Percentiles rank a stretch among this genome's conserved stretches.
Evolutionary conservation across 2,113 vertebrate species (phyloP).

Genomic region (Pimephales promelas): DNA sequence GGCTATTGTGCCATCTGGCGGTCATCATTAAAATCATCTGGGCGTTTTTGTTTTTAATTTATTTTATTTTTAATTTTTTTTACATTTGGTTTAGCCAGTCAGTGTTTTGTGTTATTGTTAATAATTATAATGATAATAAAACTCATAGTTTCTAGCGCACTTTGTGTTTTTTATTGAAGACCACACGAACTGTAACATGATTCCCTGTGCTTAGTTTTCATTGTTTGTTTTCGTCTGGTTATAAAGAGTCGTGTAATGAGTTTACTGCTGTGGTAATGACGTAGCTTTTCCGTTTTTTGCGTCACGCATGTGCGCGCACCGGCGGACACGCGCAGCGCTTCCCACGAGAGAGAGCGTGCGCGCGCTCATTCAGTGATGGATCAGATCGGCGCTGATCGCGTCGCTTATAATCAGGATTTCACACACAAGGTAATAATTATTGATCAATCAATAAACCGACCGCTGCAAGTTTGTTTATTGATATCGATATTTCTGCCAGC

Average conservation of each 20-base stretch:
- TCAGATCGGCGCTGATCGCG: conserved; percentile 30
- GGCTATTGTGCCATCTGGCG: conserved; percentile 48
- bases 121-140: neutral
- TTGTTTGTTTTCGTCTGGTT: neutral
- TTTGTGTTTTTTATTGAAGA: neutral
- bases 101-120: neutral
- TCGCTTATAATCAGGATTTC: conserved; percentile 51
- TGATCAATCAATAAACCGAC: neutral
- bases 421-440: conserved; percentile 52
- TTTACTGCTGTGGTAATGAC: neutral
- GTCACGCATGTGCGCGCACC: neutral
- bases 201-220: neutral
- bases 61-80: no score
- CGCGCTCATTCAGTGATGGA: conserved; percentile 25
- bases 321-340: conserved; percentile 1
- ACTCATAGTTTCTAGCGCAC: neutral
- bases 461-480: neutral
- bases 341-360: neutral
- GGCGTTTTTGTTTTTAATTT: neutral
- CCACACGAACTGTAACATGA: neutral
- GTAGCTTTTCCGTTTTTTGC: neutral
- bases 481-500: no score
- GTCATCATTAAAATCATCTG: neutral
- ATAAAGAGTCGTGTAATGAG: neutral
- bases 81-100: neutral